Conservation (phyloP, 2,888 invertebrate genomes). For the Dimorphilus gyrociliatus region DNA sequence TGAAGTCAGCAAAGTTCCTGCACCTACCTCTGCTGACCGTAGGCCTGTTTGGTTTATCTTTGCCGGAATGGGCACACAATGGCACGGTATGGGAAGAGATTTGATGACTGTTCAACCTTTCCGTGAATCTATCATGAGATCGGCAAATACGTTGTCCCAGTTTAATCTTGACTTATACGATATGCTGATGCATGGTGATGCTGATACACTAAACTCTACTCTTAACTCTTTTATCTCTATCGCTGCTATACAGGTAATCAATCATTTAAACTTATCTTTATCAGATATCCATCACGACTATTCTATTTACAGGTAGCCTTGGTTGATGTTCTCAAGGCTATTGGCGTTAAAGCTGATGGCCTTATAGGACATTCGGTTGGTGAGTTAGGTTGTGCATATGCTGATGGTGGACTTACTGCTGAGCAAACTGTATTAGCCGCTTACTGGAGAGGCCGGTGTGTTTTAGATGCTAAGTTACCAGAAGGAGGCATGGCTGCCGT, state of each 20-base stretch:
- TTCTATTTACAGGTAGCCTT: slow-evolving; percentile 54
- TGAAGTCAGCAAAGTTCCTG: too few species aligned
- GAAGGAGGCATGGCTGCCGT: slow-evolving; percentile 36
- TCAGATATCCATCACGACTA: background rate
- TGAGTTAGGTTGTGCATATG: slow-evolving; percentile 86
- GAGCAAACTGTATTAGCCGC: slow-evolving; percentile 86
- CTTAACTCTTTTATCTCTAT: slow-evolving; percentile 80
- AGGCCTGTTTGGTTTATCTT: slow-evolving; percentile 79
- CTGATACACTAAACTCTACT: slow-evolving; percentile 63
- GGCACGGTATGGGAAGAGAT: slow-evolving; percentile 82
- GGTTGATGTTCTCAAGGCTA: slow-evolving; percentile 62
- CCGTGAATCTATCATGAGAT: slow-evolving; percentile 56
- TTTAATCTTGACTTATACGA: slow-evolving; percentile 67
- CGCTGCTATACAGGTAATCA: slow-evolving; percentile 66
- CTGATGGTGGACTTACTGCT: slow-evolving; percentile 80
- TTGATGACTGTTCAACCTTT: slow-evolving; percentile 68
- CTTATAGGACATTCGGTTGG: slow-evolving; percentile 91
- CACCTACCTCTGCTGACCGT: slow-evolving; percentile 44
- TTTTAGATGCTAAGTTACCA: slow-evolving; percentile 29
- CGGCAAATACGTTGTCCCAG: slow-evolving; percentile 57
- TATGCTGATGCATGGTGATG: slow-evolving; percentile 57
- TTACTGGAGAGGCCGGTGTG: slow-evolving; percentile 55
- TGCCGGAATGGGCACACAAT: slow-evolving; percentile 96
- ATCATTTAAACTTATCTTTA: background rate
- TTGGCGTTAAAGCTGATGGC: slow-evolving; percentile 70